phyloP scores from a whole-genome alignment of 2,113 vertebrate species.

The Tiliqua scincoides region DNA sequence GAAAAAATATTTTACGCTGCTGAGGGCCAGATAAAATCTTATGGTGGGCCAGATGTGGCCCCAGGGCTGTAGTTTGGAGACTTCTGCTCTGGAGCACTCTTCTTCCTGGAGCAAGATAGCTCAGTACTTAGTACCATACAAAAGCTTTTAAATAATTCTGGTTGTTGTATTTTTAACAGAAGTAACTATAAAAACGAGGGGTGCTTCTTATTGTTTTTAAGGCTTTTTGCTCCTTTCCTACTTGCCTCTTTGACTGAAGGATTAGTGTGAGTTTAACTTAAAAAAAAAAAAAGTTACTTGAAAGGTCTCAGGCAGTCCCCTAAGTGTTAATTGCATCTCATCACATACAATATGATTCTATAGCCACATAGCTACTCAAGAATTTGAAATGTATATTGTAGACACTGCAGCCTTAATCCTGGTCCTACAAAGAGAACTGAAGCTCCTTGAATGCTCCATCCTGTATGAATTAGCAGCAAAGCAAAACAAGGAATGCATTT shows the following conservation, averaged over 20 bases:
- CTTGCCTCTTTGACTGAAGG: background rate
- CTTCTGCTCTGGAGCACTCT: no score
- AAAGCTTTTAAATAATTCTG: background rate
- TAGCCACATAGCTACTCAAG: constrained; percentile 51
- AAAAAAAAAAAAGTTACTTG: constrained; percentile 43
- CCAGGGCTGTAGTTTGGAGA: no score
- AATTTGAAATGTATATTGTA: constrained; percentile 64
- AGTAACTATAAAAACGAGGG: constrained; percentile 19
- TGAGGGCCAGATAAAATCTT: no score
- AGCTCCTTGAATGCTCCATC: constrained; percentile 44
- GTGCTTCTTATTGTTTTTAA: constrained; percentile 30
- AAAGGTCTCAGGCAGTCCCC: background rate
- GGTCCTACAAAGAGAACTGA: constrained; percentile 30
- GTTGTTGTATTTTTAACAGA: background rate
- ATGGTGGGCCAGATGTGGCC: no score
- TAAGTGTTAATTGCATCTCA: constrained; percentile 29
- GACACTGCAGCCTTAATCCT: constrained; percentile 70
- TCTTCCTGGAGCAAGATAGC: rapidly evolving
- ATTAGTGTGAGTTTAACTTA: constrained; percentile 55
- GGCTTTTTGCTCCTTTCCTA: constrained; percentile 31
- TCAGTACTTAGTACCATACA: background rate
- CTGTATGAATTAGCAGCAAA: constrained; percentile 44
- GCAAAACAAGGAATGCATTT: constrained; percentile 67
- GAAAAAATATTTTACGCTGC: no score
- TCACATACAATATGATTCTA: constrained; percentile 1